These are phyloP conservation scores for Anniella stebbinsi DNA, from an alignment of 2,797 vertebrate genomes.

Conservation along the genomic window DNA sequence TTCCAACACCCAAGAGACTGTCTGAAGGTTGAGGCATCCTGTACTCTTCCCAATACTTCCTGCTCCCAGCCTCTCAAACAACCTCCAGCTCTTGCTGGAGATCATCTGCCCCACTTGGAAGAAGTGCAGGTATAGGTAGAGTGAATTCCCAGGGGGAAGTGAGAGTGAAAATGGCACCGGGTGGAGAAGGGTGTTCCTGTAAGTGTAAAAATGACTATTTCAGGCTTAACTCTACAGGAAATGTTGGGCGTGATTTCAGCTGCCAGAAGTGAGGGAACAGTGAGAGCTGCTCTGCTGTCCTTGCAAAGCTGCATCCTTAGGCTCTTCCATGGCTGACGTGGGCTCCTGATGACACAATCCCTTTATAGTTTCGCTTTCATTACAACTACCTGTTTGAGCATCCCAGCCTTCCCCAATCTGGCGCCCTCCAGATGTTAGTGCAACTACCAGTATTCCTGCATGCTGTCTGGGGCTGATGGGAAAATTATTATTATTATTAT, in stretches of 20 bases:
- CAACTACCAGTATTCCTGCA: too few relatives aligned
- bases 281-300: constrained; percentile 38
- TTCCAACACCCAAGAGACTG: not conserved
- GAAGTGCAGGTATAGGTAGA: not conserved
- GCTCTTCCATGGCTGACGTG: not conserved
- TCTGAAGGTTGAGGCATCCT: not conserved
- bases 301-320: constrained; percentile 38
- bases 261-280: constrained; percentile 64
- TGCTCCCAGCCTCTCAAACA: not conserved
- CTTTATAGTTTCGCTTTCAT: not conserved
- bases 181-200: constrained; percentile 18
- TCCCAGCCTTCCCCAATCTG: not conserved
- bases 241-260: constrained; percentile 59
- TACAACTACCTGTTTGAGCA: not conserved
- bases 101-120: constrained; percentile 2
- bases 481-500: too few relatives aligned
- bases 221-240: constrained; percentile 48
- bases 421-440: not conserved
- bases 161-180: constrained; percentile 23
- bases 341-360: not conserved
- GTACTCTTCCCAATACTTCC: not conserved
- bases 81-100: not conserved
- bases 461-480: too few relatives aligned
- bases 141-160: not conserved
- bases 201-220: constrained; percentile 32